Percentiles rank a stretch among this genome's conserved stretches.
Conservation (phyloP, 2,113 vertebrate species). For the Plecturocebus donacophilus region DNA sequence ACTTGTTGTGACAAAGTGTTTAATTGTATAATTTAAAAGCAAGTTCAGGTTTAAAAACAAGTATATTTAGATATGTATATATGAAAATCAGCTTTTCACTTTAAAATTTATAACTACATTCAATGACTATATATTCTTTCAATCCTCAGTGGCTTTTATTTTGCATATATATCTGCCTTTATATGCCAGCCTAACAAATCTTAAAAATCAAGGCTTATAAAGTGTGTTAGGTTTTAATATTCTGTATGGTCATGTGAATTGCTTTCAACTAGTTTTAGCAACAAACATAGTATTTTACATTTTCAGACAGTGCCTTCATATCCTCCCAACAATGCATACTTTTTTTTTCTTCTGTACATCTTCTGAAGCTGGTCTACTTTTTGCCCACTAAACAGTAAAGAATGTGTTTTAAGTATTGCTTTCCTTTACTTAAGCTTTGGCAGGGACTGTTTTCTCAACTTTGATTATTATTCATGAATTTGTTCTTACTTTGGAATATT, state of each 20-base stretch:
- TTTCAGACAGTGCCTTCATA: neutral
- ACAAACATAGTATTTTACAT: neutral
- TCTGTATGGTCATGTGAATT: neutral
- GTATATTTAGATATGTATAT: neutral
- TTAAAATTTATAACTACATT: neutral
- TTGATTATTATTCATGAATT: neutral
- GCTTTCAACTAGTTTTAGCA: slow-evolving; percentile 6
- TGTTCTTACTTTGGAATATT: neutral
- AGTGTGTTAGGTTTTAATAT: neutral
- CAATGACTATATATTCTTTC: neutral
- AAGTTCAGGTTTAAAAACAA: neutral
- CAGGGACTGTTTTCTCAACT: neutral
- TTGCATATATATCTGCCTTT: neutral
- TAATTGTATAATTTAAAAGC: neutral
- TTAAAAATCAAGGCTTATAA: neutral
- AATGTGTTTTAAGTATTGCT: neutral
- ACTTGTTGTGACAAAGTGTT: neutral
- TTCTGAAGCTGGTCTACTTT: neutral
- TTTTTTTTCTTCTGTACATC: neutral
- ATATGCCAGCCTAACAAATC: too few relatives aligned
- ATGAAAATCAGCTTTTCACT: neutral
- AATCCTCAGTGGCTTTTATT: neutral
- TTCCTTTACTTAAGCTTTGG: neutral
- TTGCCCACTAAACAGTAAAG: neutral
- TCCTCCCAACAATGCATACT: neutral